Percentiles rank a stretch among this genome's conserved stretches.
Conservation (phyloP, 2,113 vertebrate species). For the Alosa alosa region DNA sequence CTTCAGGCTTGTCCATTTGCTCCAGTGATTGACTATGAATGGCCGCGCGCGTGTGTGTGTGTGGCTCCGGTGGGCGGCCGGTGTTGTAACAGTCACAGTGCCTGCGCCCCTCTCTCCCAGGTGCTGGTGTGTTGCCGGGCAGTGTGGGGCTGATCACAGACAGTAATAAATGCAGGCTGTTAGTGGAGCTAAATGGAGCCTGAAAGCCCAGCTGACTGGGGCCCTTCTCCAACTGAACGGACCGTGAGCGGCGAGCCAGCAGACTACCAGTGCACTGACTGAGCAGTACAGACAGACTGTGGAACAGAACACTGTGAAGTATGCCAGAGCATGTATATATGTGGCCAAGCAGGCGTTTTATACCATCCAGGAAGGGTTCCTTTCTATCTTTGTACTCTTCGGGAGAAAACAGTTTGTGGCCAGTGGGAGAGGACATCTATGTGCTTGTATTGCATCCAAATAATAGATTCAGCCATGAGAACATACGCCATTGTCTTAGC, state of each 20-base stretch:
- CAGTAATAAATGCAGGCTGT: conserved; percentile 66
- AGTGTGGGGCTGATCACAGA: conserved; percentile 15
- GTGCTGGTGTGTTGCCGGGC: not conserved
- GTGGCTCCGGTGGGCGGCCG: not conserved
- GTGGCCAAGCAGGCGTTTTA: not conserved
- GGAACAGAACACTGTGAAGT: not conserved
- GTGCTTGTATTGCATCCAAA: not conserved
- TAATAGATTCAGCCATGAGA: not conserved
- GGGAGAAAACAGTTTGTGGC: not conserved
- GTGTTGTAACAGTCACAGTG: conserved; percentile 2
- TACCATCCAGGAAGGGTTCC: not conserved
- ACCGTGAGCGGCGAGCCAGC: not conserved
- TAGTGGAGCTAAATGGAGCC: conserved; percentile 71
- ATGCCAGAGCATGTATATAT: not conserved
- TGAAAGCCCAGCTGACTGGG: conserved; percentile 69
- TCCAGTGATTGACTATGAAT: conserved; percentile 3
- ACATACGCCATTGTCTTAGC: not conserved
- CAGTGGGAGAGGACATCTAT: not conserved
- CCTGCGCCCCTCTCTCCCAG: not conserved
- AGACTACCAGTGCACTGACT: not conserved
- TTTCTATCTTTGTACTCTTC: not conserved
- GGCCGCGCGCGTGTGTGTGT: not conserved
- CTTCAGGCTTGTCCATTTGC: not conserved
- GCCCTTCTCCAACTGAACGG: conserved; percentile 27
- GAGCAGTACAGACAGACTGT: not conserved